Evolutionary conservation across 1,140 invertebrate genomes (phyloP).

Genomic region (Brachionus calyciflorus): DNA sequence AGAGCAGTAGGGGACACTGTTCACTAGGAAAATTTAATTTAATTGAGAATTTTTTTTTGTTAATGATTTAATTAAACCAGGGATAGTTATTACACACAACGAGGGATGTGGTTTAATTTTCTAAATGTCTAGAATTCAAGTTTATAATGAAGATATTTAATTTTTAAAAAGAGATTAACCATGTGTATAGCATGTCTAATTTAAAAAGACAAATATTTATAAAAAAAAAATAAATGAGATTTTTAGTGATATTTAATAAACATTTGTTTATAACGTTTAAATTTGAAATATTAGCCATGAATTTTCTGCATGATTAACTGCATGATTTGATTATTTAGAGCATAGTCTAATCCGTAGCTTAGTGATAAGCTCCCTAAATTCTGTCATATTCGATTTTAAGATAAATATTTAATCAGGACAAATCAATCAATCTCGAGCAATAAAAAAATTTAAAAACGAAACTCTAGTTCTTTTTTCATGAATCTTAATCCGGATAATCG

Average conservation of each 20-base stretch:
- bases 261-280: slow-evolving; percentile 2
- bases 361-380: slow-evolving; percentile 24
- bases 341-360: neutral
- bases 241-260: neutral
- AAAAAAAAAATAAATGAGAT: too few relatives aligned
- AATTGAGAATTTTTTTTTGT: too few relatives aligned
- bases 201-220: too few relatives aligned
- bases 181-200: too few relatives aligned
- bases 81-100: too few relatives aligned
- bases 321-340: neutral
- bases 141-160: too few relatives aligned
- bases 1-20: too few relatives aligned
- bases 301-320: slow-evolving; percentile 5
- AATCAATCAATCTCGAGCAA: neutral
- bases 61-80: too few relatives aligned
- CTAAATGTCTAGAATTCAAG: too few relatives aligned
- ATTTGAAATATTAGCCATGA: neutral
- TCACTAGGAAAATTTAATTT: too few relatives aligned
- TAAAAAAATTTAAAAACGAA: neutral
- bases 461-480: neutral
- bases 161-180: too few relatives aligned
- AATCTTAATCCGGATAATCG: slow-evolving; percentile 15
- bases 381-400: neutral
- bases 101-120: too few relatives aligned
- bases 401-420: slow-evolving; percentile 34